phyloP scores from a whole-genome alignment of 2,888 invertebrate genomes.

The Nipponacmea schrenckii region DNA sequence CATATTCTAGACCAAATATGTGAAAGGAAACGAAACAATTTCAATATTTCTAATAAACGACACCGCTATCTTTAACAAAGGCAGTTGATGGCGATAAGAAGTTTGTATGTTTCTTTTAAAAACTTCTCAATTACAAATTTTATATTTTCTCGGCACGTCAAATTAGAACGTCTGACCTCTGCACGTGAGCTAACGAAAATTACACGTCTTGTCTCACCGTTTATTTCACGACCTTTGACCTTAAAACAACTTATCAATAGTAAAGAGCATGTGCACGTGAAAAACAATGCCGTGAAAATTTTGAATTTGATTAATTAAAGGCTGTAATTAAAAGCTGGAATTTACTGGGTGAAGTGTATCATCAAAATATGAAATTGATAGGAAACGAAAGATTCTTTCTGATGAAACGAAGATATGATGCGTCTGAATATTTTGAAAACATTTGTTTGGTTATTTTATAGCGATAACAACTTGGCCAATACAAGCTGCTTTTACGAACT shows the following conservation, averaged over 20 bases:
- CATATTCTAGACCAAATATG: too few relatives aligned
- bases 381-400: too few relatives aligned
- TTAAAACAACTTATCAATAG: not conserved
- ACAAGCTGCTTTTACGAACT: not conserved
- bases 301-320: not conserved
- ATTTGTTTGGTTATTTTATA: too few relatives aligned
- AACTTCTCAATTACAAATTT: not conserved
- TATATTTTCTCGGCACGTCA: not conserved
- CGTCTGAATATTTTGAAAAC: too few relatives aligned
- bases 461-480: not conserved
- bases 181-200: constrained; percentile 6
- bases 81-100: not conserved
- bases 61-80: not conserved
- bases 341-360: too few relatives aligned
- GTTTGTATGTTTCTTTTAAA: not conserved
- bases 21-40: too few relatives aligned
- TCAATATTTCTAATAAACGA: not conserved
- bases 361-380: too few relatives aligned
- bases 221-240: not conserved
- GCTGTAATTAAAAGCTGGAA: not conserved
- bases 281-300: constrained; percentile 1
- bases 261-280: constrained; percentile 2
- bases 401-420: too few relatives aligned
- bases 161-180: not conserved
- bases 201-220: not conserved